phyloP scores from a whole-genome alignment of 2,888 invertebrate species.

The Myathropa florea region DNA sequence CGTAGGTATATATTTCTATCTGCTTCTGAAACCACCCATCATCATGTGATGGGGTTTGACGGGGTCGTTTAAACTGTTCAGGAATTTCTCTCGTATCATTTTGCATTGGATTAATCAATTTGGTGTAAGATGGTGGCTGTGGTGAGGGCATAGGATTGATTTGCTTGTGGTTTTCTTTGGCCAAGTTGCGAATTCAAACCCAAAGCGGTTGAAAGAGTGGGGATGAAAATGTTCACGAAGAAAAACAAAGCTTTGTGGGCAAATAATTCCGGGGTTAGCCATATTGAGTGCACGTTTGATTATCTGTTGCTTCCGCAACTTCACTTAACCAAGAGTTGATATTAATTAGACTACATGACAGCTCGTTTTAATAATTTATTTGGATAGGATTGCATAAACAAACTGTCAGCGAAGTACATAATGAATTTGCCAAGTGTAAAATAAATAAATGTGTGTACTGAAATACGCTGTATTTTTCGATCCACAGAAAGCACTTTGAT shows the following conservation, averaged over 20 bases:
- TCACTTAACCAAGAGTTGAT: conserved; percentile 36
- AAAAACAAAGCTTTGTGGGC: not conserved
- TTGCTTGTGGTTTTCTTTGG: conserved; percentile 46
- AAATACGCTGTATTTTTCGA: too few species aligned
- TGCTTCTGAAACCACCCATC: conserved; percentile 32
- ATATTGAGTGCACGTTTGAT: conserved; percentile 36
- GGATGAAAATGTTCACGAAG: not conserved
- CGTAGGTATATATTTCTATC: not conserved
- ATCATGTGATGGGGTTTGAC: conserved; percentile 43
- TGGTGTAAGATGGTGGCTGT: not conserved
- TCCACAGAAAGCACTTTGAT: too few species aligned
- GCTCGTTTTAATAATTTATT: conserved; percentile 43
- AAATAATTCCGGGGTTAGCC: not conserved
- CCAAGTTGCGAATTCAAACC: conserved; percentile 13
- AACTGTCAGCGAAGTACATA: not conserved
- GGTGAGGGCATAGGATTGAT: conserved; percentile 30
- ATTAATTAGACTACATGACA: conserved; percentile 54
- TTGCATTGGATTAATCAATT: conserved; percentile 62
- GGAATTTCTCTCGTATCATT: conserved; percentile 54
- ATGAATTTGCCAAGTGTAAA: too few species aligned
- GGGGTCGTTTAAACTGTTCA: conserved; percentile 55
- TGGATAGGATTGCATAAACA: conserved; percentile 41
- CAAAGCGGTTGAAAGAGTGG: not conserved
- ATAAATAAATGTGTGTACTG: too few species aligned
- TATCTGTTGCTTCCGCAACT: conserved; percentile 52